These are phyloP conservation scores for Paratilapia polleni DNA, from an alignment of 2,113 vertebrate genomes.

Conservation along the genomic window DNA sequence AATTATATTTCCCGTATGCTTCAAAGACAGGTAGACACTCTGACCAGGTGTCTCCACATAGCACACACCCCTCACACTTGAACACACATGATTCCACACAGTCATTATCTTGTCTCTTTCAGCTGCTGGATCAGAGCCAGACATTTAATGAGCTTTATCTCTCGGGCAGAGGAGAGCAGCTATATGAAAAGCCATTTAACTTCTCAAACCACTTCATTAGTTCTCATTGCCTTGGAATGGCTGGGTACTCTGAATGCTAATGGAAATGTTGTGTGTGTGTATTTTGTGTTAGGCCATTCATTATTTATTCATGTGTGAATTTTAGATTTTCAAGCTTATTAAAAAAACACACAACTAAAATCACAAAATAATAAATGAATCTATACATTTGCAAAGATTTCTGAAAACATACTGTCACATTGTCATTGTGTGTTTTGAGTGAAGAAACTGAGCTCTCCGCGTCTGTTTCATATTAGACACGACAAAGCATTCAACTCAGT, in stretches of 20 bases:
- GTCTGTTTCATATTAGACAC: neutral
- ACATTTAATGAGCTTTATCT: constrained; percentile 22
- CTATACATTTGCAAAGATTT: neutral
- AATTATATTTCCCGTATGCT: neutral
- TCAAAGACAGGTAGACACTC: neutral
- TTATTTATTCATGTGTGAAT: constrained; percentile 12
- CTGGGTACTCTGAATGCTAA: constrained; percentile 8
- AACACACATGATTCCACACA: neutral
- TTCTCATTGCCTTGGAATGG: neutral
- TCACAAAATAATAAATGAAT: neutral
- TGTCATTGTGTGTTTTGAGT: neutral
- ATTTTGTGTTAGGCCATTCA: neutral
- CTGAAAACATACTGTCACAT: neutral
- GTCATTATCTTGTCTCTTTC: neutral
- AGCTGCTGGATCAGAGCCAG: constrained; percentile 3
- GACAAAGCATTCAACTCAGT: neutral
- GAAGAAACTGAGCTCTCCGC: neutral
- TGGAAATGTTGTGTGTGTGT: neutral
- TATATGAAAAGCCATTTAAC: constrained; percentile 30
- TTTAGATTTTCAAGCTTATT: neutral
- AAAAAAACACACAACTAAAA: neutral
- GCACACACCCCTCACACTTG: neutral
- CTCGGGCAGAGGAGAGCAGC: neutral
- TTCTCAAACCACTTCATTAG: neutral
- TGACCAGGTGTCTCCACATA: neutral